phyloP scores from a whole-genome alignment of 1,140 invertebrate genomes.

The Scylla paramamosain region DNA sequence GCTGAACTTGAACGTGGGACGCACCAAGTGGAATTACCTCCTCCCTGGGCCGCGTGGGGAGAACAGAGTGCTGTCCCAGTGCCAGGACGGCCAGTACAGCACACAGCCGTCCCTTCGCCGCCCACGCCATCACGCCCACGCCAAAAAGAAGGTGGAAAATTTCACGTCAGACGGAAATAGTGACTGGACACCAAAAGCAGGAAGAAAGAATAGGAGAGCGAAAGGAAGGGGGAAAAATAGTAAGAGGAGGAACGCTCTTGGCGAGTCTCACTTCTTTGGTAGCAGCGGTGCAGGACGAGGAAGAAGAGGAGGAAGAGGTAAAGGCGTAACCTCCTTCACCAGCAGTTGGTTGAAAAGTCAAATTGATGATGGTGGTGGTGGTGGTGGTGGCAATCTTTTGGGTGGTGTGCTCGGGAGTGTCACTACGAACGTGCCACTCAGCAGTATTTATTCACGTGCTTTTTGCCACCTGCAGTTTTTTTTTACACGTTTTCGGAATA shows the following conservation, averaged over 20 bases:
- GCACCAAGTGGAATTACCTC: constrained; percentile 56
- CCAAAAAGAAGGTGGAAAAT: neutral
- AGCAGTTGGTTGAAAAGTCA: neutral
- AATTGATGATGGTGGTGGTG: too few species aligned
- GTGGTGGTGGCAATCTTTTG: neutral
- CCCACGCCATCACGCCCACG: constrained; percentile 26
- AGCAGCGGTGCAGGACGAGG: neutral
- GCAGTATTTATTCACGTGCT: neutral
- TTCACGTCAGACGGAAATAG: neutral
- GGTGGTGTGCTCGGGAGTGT: neutral
- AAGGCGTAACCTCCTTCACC: neutral
- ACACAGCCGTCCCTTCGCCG: neutral
- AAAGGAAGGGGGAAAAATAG: neutral
- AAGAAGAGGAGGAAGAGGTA: neutral
- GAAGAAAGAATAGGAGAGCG: neutral
- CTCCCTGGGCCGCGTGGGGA: neutral
- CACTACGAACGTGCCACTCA: neutral
- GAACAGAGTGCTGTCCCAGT: neutral
- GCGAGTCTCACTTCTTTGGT: neutral
- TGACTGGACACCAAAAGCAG: neutral
- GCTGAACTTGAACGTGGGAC: neutral
- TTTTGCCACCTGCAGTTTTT: neutral
- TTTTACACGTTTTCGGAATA: neutral
- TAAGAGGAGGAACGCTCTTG: neutral
- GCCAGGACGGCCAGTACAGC: neutral